Conservation (phyloP, 2,888 invertebrate species). For the Apamea crenata region DNA sequence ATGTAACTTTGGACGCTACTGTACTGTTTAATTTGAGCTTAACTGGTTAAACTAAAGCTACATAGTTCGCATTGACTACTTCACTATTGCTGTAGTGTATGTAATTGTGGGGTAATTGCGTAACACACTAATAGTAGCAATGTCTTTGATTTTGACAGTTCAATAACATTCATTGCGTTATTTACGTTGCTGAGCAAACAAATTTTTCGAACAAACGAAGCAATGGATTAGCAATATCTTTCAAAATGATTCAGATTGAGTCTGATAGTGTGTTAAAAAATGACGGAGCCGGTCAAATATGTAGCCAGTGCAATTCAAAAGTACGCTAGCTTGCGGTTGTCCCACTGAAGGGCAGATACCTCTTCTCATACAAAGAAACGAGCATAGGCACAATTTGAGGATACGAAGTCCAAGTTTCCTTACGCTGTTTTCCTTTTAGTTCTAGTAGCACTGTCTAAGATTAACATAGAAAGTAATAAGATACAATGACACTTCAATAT, state of each 20-base stretch:
- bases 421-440: background rate
- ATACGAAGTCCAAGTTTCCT: background rate
- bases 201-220: too few species aligned
- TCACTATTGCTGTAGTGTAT: background rate
- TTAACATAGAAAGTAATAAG: background rate
- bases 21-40: background rate
- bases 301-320: background rate
- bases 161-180: too few species aligned
- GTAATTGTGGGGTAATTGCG: too few species aligned
- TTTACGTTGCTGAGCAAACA: too few species aligned
- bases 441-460: background rate
- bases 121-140: too few species aligned
- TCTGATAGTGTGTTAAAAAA: too few species aligned
- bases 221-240: too few species aligned
- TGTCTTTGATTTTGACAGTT: too few species aligned
- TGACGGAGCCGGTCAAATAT: too few species aligned
- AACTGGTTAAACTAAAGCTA: background rate
- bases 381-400: background rate
- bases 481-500: constrained; percentile 2
- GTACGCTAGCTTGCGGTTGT: background rate
- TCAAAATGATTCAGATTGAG: too few species aligned
- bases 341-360: too few species aligned
- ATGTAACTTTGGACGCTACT: background rate
- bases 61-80: background rate
- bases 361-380: background rate